Percentiles rank a stretch among this genome's conserved stretches.
phyloP scores from a whole-genome alignment of 2,888 invertebrate species.

The Achlya flavicornis region DNA sequence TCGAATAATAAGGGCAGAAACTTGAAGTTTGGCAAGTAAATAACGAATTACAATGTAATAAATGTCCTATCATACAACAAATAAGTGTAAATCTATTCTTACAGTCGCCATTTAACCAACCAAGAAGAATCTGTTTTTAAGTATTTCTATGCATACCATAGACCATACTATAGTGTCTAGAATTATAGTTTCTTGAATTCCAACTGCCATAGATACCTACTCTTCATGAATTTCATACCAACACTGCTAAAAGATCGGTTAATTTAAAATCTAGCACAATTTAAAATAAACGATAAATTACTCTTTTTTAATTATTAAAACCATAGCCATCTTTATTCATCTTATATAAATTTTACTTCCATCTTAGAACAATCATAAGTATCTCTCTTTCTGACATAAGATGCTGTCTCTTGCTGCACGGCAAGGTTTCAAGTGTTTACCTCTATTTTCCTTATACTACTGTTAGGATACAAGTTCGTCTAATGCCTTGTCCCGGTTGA shows the following conservation, averaged over 20 bases:
- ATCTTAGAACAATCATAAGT: conserved; percentile 4
- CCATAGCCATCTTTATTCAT: background rate
- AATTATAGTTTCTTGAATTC: no score
- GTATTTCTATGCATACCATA: no score
- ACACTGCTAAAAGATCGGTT: background rate
- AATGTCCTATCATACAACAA: no score
- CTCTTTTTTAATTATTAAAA: background rate
- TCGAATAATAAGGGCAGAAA: no score
- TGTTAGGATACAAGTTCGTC: conserved; percentile 90
- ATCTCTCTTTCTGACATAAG: background rate
- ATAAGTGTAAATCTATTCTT: no score
- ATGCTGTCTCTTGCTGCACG: background rate
- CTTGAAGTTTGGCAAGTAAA: no score
- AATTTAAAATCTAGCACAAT: background rate
- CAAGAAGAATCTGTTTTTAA: no score
- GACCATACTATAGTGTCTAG: no score
- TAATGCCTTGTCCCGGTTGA: conserved; percentile 93
- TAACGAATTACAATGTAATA: no score
- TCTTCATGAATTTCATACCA: background rate
- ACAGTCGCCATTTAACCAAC: no score
- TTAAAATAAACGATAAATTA: background rate
- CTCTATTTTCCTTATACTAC: conserved; percentile 9
- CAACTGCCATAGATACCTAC: no score
- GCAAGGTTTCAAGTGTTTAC: background rate
- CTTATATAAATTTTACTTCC: background rate